A percentile compares a stretch with the other conserved stretches of the same genome.
Evolutionary conservation across 2,113 vertebrate species (phyloP).

Genomic region (Rhynchopsitta pachyrhyncha): DNA sequence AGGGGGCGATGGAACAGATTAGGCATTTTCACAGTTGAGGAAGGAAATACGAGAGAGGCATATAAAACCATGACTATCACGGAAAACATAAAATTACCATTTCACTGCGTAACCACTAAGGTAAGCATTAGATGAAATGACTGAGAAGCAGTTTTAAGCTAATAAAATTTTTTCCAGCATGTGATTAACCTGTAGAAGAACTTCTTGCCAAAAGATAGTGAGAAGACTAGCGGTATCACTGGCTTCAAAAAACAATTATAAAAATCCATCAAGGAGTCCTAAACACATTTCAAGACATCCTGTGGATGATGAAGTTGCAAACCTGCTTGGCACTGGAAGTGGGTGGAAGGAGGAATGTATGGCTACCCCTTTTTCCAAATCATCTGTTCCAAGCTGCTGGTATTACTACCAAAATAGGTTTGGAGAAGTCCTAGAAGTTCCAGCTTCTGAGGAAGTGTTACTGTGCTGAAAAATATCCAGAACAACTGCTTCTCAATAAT

Average conservation of each 20-base stretch:
- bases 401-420: not conserved
- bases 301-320: not conserved
- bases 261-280: not conserved
- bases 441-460: not conserved
- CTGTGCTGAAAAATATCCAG: not conserved
- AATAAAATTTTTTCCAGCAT: not conserved
- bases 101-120: not conserved
- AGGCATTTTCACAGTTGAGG: not conserved
- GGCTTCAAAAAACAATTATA: not conserved
- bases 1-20: not conserved
- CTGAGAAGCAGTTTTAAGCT: not conserved
- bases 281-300: not conserved
- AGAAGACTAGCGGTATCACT: not conserved
- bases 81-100: constrained; percentile 4
- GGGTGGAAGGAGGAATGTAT: not conserved
- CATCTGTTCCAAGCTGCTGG: not conserved
- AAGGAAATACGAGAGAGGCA: not conserved
- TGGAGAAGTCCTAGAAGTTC: not conserved
- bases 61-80: not conserved
- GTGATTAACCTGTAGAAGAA: not conserved
- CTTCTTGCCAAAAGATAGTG: not conserved
- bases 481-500: not conserved
- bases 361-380: not conserved
- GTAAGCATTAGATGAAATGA: not conserved
- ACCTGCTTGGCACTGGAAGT: not conserved